Base-by-base conservation (phyloP, 2,113 vertebrate genomes). In the Thryonomys swinderianus region DNA sequence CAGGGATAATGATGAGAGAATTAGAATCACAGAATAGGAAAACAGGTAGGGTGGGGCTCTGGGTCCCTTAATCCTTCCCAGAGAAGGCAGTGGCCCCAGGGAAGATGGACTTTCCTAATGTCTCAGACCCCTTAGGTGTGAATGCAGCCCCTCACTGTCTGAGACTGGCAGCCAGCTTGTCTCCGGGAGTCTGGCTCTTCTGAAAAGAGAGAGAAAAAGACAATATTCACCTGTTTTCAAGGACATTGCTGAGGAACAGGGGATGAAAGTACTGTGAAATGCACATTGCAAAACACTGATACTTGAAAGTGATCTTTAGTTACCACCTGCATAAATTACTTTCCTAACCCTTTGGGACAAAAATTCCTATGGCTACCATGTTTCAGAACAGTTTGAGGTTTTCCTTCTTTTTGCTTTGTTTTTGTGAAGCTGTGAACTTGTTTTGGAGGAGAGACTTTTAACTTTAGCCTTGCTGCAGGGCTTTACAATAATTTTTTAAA, bases 311-410 rank as follows among this genome's bases (percentile, higher is more conserved):
- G 51, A 9, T 48, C 82, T 95, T 71, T 79, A 96, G 74, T 83
- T 73, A 81, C 93, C 67, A 84, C 86, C 90, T 97, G 93, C 51
- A 84, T 94, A 92, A 93, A 92, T 97, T 95, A 90, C 76, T 96
- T 91, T 86, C 45, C 96, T 95, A 90, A 73, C 62, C 55, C 85
- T 84, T 67, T 83, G 94, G 93, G 93, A 45, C 89, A 48, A 92
- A 93, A 92, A 97, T 97, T 97, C 88, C 81, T 94, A 88, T 82
- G 96, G 96, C 80, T 93, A 90, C 76, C 62, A 82, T 30, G 83
- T 94, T 97, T 94, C 81, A 83, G 85, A 88, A 88, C 85, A 94
- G 84, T 85, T 82, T 83, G 90, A 97, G n/a, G 78, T 90, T 95
- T 93, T 81, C 78, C 91, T 95, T 93, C 78, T 96, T 73, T 80